Base-by-base conservation (phyloP, 2,113 vertebrate genomes). In the Micromys minutus region DNA sequence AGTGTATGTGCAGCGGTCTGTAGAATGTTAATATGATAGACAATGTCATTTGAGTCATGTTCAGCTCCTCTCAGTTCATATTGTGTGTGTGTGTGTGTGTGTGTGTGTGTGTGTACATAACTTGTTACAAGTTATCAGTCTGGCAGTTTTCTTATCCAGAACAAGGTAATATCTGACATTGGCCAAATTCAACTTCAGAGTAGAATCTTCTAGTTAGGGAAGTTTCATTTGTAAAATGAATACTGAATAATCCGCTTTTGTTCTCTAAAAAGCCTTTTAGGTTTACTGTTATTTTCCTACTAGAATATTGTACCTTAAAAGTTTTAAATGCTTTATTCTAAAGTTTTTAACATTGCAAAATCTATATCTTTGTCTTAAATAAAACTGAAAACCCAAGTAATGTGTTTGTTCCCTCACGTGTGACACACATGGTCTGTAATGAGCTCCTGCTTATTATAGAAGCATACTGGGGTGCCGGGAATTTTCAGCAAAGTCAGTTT, bases 231-330 rank as follows among this genome's bases (percentile, higher is more conserved):
- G 34, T 71, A 80, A 92, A 92, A 95, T 74, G 12, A 96, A 95
- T 88, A 92, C 7, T 21, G n/a, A 39, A 39, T 10, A 39, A n/a
- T 21, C 69, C 71, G n/a, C 50, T n/a, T 52, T 55, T 87, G 87
- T 81, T 55, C 6, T 6, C 57, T 52, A 45, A 87, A 94, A 90
- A n/a, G 15, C 50, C 67, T 86, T 95, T 52, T 94, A 86, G 89
- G 63, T 55, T 87, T 84, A 91, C 10, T 90, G 22, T 93, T 95
- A 93, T 47, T 96, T 96, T 97, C 55, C 95, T 93, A 91, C 39
- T 93, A 89, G 89, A 93, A 96, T 95, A 45, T 88, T 96, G 17
- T 89, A 87, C 92, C 95, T 97, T 93, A 94, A 95, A 95, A 52
- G 31, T 80, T 96, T 71, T 34, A 90, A 79, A 89, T 91, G 84